Evolutionary conservation across 2,113 vertebrate genomes (phyloP).

Genomic region (Poeciliopsis prolifica): DNA sequence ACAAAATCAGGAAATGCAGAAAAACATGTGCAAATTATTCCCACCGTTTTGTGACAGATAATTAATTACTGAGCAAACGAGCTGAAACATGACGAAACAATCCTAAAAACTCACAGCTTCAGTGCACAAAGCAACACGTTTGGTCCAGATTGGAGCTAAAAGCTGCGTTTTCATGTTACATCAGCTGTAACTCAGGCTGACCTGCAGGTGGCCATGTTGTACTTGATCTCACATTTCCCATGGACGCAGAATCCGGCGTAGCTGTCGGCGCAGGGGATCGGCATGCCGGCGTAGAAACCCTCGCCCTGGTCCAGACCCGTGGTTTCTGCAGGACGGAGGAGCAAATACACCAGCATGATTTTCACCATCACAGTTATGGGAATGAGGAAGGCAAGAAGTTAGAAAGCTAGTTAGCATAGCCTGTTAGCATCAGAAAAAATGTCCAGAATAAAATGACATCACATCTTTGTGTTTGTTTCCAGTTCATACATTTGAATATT

Average conservation of each 20-base stretch:
- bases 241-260: slow-evolving; percentile 90
- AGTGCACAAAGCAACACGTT: no score
- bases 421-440: not conserved
- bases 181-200: slow-evolving; percentile 61
- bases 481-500: no score
- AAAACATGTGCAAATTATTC: no score
- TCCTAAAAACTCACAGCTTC: no score
- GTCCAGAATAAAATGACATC: no score
- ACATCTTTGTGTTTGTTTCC: no score
- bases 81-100: no score
- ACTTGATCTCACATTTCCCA: slow-evolving; percentile 92
- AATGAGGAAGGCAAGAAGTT: no score
- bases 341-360: not conserved
- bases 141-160: not conserved
- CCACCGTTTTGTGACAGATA: no score
- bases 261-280: slow-evolving; percentile 89
- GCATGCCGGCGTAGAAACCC: slow-evolving; percentile 88
- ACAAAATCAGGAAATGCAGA: not conserved
- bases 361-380: not conserved
- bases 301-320: slow-evolving; percentile 86
- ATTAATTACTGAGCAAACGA: no score
- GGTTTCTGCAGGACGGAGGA: slow-evolving; percentile 75
- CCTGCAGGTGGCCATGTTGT: slow-evolving; percentile 92
- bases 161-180: not conserved
- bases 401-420: no score